These are phyloP conservation scores for Apteryx mantelli DNA, from an alignment of 2,113 vertebrate species.

Conservation along the genomic window DNA sequence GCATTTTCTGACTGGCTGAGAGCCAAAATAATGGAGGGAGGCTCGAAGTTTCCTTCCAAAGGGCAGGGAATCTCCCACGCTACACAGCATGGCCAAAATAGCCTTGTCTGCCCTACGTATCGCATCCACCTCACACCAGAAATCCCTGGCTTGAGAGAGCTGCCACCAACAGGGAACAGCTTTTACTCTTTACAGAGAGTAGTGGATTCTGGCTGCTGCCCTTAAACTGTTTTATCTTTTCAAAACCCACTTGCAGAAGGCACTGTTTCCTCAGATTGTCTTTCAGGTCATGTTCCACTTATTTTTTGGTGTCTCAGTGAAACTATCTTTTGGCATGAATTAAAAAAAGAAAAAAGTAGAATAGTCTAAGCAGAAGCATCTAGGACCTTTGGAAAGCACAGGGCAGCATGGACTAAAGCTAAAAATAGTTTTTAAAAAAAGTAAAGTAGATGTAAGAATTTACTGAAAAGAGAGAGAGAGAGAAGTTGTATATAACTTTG, in stretches of 20 bases:
- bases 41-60: no score
- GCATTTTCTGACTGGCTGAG: no score
- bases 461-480: background rate
- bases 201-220: background rate
- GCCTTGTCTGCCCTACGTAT: background rate
- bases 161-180: no score
- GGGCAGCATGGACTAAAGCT: background rate
- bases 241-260: background rate
- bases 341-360: background rate
- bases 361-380: background rate
- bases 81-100: no score
- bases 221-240: background rate
- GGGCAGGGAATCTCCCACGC: no score
- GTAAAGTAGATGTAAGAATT: background rate
- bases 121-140: fast-evolving
- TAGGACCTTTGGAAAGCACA: background rate
- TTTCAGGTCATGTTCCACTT: background rate
- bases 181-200: no score
- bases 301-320: background rate
- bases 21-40: no score
- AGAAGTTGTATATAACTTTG: background rate
- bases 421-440: fast-evolving
- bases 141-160: background rate
- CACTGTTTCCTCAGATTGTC: background rate
- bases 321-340: background rate